Percentiles rank a stretch among this genome's conserved stretches.
phyloP scores from a whole-genome alignment of 2,113 vertebrate species.

The Saimiri boliviensis region DNA sequence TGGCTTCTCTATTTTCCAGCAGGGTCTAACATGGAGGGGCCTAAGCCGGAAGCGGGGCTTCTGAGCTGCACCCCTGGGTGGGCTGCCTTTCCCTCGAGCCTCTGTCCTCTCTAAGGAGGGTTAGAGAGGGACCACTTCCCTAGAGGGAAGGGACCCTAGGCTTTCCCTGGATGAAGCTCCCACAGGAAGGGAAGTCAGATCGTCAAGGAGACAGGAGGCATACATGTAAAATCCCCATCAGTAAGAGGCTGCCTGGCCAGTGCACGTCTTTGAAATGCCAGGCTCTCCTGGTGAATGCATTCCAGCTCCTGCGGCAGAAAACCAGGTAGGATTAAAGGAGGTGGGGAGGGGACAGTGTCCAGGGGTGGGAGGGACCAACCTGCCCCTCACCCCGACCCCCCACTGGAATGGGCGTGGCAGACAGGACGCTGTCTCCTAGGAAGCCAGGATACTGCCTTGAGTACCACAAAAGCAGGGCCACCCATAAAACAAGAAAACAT shows the following conservation, averaged over 20 bases:
- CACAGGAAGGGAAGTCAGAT: not conserved
- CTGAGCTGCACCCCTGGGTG: not conserved
- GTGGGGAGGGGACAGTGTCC: too few species aligned
- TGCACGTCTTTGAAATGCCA: not conserved
- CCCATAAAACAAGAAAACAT: not conserved
- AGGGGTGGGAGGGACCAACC: not conserved
- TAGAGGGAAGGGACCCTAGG: not conserved
- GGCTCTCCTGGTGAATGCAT: not conserved
- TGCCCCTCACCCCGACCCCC: not conserved
- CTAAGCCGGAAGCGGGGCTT: not conserved
- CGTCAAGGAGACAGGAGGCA: slow-evolving; percentile 60
- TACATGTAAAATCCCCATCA: not conserved
- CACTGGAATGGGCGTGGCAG: too few species aligned
- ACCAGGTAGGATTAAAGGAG: not conserved
- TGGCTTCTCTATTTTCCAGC: not conserved
- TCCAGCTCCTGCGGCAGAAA: not conserved
- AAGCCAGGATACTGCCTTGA: not conserved
- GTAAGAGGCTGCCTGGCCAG: not conserved
- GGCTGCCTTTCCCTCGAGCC: not conserved
- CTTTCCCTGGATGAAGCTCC: not conserved
- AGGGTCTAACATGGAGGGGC: too few species aligned
- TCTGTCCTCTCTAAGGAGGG: not conserved
- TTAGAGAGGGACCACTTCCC: not conserved
- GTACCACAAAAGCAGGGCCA: not conserved
- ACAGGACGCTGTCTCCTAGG: not conserved